These are phyloP conservation scores for Listrodromus nycthemerus DNA, from an alignment of 2,888 invertebrate species.

Conservation along the genomic window DNA sequence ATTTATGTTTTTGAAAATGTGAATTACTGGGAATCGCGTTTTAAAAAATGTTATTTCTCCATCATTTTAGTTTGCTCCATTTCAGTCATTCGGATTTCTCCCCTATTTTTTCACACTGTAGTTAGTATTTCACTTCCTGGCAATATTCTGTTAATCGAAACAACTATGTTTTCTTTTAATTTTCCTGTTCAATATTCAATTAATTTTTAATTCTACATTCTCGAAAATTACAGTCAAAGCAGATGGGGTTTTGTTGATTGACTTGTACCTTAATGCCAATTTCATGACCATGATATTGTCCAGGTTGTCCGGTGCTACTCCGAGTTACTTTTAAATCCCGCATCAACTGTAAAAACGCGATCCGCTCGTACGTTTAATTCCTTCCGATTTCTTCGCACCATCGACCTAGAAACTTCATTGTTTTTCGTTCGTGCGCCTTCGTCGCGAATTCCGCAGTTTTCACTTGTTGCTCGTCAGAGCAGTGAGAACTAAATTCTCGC, in stretches of 20 bases:
- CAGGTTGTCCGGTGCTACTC: too few relatives aligned
- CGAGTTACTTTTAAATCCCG: constrained; percentile 1
- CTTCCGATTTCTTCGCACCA: background rate
- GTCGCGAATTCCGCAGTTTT: constrained; percentile 48
- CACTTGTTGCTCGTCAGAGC: constrained; percentile 61
- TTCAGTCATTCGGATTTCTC: background rate
- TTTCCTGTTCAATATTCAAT: background rate
- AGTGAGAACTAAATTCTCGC: constrained; percentile 20
- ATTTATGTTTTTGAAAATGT: too few relatives aligned
- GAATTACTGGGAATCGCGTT: too few relatives aligned
- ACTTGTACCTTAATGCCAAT: background rate
- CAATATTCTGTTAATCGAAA: background rate
- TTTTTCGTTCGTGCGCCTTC: constrained; percentile 34
- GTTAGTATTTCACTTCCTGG: background rate
- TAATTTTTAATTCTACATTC: background rate
- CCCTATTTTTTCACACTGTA: background rate
- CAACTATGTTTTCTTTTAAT: background rate
- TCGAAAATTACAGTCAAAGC: background rate
- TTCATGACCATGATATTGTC: background rate
- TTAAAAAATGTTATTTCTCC: too few relatives aligned
- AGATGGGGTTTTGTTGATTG: background rate
- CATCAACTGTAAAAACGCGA: background rate
- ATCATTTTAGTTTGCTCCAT: too few relatives aligned
- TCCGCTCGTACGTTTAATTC: background rate
- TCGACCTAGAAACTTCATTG: constrained; percentile 26